Conservation (phyloP, 2,888 invertebrate species). For the Rhagium mordax region DNA sequence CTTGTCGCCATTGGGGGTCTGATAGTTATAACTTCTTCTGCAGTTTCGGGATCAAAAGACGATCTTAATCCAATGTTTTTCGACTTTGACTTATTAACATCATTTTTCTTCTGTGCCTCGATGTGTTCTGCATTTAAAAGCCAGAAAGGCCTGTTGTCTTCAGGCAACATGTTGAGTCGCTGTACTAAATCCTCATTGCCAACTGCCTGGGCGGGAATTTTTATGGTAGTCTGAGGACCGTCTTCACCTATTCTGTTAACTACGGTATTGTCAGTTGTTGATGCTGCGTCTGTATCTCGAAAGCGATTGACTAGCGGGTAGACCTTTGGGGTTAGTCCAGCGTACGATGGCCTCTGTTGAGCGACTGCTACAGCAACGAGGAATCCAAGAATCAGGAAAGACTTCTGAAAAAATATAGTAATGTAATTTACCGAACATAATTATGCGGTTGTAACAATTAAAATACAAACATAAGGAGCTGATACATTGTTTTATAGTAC, state of each 20-base stretch:
- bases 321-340: constrained; percentile 75
- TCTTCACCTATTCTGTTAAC: constrained; percentile 74
- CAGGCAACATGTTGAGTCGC: constrained; percentile 77
- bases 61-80: not conserved
- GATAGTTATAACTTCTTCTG: not conserved
- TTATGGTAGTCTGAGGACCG: constrained; percentile 68
- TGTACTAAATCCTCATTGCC: constrained; percentile 77
- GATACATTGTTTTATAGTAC: too few species aligned
- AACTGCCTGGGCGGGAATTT: constrained; percentile 78
- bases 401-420: constrained; percentile 50
- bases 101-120: constrained; percentile 66
- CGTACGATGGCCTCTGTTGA: constrained; percentile 80
- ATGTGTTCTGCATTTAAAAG: constrained; percentile 79
- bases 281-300: constrained; percentile 48
- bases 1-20: not conserved
- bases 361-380: constrained; percentile 60
- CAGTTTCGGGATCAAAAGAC: not conserved
- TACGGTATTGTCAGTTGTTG: constrained; percentile 56
- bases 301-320: constrained; percentile 73
- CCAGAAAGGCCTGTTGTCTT: constrained; percentile 83
- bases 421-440: too few species aligned
- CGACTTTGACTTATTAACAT: not conserved
- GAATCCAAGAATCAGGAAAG: constrained; percentile 42
- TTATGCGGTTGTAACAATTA: too few species aligned
- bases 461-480: too few species aligned